Evolutionary conservation across 2,888 invertebrate species (phyloP).

Genomic region (Leptogaster cylindrica): DNA sequence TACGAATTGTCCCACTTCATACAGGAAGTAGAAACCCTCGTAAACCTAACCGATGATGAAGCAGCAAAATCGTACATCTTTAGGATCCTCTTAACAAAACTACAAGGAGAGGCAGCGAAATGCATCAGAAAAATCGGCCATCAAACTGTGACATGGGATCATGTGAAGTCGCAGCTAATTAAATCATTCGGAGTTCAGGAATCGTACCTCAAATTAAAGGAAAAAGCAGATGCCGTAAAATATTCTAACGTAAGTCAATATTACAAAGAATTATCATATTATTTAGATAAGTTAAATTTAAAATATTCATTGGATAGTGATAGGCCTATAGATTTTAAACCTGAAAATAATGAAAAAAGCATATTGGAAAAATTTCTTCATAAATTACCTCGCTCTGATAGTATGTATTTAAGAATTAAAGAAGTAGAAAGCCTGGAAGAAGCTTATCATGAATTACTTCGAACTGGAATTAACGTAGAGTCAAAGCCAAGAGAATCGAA

Average conservation of each 20-base stretch:
- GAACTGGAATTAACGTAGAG: not conserved
- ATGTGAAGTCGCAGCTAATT: no score
- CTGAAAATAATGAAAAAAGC: slow-evolving; percentile 20
- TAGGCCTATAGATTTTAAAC: not conserved
- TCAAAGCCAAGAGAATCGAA: not conserved
- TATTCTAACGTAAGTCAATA: slow-evolving; percentile 33
- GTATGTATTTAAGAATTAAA: slow-evolving; percentile 24
- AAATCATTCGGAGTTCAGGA: no score
- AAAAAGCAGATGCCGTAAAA: no score
- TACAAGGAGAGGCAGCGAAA: not conserved
- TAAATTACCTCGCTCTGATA: slow-evolving; percentile 21
- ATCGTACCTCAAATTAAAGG: no score
- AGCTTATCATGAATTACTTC: slow-evolving; percentile 19
- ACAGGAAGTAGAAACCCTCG: not conserved
- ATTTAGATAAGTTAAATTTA: slow-evolving; percentile 30
- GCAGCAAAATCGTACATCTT: not conserved
- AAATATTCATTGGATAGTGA: slow-evolving; percentile 18
- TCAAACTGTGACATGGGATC: no score
- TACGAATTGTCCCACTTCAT: slow-evolving; percentile 11
- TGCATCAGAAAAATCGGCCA: not conserved
- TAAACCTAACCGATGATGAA: not conserved
- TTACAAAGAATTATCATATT: slow-evolving; percentile 15
- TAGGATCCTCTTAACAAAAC: not conserved
- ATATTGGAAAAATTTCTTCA: slow-evolving; percentile 23
- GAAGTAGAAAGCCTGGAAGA: slow-evolving; percentile 18